Conservation (phyloP, 1,140 invertebrate genomes). For the Subanguina moxae region DNA sequence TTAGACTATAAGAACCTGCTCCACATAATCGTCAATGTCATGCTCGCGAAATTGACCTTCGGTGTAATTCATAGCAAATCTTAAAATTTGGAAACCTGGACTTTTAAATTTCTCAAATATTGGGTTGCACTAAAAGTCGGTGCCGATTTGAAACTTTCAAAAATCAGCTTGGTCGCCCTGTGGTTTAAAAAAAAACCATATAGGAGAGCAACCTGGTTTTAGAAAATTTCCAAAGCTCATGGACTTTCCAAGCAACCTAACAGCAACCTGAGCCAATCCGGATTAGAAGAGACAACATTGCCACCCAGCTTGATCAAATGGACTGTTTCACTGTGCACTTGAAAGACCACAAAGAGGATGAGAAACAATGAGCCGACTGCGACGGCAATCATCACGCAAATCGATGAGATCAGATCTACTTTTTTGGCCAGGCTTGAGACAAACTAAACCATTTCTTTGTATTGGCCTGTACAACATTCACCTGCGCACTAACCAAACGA, state of each 20-base stretch:
- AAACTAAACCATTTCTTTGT: conserved; percentile 59
- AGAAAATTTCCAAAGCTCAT: too few species aligned
- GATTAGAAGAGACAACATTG: conserved; percentile 69
- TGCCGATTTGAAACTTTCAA: too few species aligned
- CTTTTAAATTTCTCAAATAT: too few species aligned
- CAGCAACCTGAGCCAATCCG: conserved; percentile 45
- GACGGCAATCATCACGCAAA: conserved; percentile 63
- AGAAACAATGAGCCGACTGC: conserved; percentile 61
- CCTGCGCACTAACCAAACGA: conserved; percentile 64
- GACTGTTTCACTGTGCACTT: conserved; percentile 91
- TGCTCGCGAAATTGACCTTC: conserved; percentile 52
- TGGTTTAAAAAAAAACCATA: too few species aligned
- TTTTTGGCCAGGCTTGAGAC: conserved; percentile 60
- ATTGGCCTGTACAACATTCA: too few species aligned
- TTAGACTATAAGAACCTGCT: conserved; percentile 42
- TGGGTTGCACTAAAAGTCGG: too few species aligned
- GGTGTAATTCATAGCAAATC: conserved; percentile 54
- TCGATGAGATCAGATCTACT: conserved; percentile 63
- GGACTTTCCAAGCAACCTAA: too few species aligned
- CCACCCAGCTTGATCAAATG: conserved; percentile 81
- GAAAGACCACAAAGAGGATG: conserved; percentile 59
- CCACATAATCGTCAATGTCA: conserved; percentile 56
- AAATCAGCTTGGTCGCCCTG: too few species aligned
- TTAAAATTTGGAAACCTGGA: too few species aligned
- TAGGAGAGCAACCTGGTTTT: too few species aligned